A percentile compares a stretch with the other conserved stretches of the same genome.
Conservation (phyloP, 2,113 vertebrate species). For the Cyanoliseus patagonus region DNA sequence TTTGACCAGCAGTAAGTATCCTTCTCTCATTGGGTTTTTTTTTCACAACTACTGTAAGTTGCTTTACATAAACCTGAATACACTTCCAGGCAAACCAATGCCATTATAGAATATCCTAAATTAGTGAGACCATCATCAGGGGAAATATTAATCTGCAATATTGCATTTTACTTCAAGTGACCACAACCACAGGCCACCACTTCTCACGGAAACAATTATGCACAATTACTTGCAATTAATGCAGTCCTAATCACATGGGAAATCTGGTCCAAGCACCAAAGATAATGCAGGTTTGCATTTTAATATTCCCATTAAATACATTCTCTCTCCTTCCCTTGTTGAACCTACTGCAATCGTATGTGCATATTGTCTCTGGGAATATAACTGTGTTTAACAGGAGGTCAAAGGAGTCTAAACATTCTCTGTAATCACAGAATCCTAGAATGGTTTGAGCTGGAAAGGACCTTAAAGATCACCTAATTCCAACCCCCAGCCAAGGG, state of each 20-base stretch:
- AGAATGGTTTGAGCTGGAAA: not conserved
- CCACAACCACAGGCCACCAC: not conserved
- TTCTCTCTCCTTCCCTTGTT: not conserved
- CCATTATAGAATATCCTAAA: not conserved
- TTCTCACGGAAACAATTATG: not conserved
- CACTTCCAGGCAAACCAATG: not conserved
- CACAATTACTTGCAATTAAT: constrained; percentile 19
- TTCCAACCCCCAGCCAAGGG: not conserved
- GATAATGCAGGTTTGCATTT: not conserved
- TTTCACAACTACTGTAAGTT: not conserved
- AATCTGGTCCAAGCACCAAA: not conserved
- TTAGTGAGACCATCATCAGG: constrained; percentile 9
- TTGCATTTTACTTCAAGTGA: not conserved
- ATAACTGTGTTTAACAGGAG: not conserved
- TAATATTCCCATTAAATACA: not conserved
- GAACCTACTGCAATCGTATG: not conserved
- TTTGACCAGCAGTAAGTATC: not conserved
- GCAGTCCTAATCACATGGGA: not conserved
- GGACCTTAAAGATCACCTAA: not conserved
- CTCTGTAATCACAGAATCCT: not conserved
- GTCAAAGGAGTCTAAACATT: not conserved
- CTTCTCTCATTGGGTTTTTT: not conserved
- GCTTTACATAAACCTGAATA: constrained; percentile 30
- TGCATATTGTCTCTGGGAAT: not conserved
- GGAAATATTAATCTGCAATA: not conserved